Evolutionary conservation across 2,113 vertebrate genomes (phyloP), one percentile per base, ranked within the genome.

Genomic region (Mormyrus lacerda): DNA sequence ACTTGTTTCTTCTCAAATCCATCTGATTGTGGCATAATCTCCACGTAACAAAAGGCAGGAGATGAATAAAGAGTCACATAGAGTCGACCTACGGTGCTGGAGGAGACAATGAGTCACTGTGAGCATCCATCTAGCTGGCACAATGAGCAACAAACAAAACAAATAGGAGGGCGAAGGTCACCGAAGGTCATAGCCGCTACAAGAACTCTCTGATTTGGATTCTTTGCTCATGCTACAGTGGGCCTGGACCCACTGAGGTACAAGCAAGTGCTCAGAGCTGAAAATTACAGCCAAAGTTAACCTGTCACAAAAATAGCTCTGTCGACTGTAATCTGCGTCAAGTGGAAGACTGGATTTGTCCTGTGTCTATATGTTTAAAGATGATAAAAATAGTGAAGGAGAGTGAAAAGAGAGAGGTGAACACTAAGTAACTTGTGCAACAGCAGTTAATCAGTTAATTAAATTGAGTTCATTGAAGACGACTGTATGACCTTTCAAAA

Each of bases 41-140:
- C 9, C 65, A 73, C 4, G 13, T 76, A 76, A 39, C 35, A 76
- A 76, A 76, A 76, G 27, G 69, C 31, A 39, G 42, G 42, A 85
- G 21, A 45, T 47, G 11, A 85, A n/a, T 85, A 85, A 85, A 85
- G 10, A 48, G 3, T 5, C 21, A n/a, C 21, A 50, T 85, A 0
- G 3, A n/a, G 44, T 47, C 21, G 45, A 27, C 21, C 45, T n/a
- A 47, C 47, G 21, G 24, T 6, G 21, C 21, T 0, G 0, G 58
- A 31, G 42, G 58, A 44, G 9, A 48, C 87, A 73, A 48, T 88
- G 87, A 88, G 58, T 88, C 87, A 76, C 88, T n/a, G 47, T 27
- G 15, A 11, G 27, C 61, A 73, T n/a, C 47, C 13, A 2, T 50
- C 61, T 17, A 47, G 11, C 21, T 39, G n/a, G 27, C 27, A 50